Conservation (phyloP, 1,140 invertebrate species). For the Pinna nobilis region DNA sequence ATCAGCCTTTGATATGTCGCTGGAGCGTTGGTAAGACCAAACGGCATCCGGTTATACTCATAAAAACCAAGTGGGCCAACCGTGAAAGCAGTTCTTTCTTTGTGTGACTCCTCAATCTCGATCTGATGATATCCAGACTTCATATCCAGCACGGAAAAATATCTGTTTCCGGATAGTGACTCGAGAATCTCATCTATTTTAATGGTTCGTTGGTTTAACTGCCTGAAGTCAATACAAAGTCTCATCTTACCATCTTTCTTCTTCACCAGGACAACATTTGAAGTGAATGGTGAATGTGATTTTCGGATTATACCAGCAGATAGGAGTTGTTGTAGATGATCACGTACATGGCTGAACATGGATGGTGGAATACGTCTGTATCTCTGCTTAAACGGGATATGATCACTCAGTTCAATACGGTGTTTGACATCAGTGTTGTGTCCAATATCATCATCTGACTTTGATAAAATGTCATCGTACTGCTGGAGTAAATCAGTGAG, state of each 20-base stretch:
- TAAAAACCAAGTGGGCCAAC: no score
- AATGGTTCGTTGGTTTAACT: slow-evolving; percentile 6
- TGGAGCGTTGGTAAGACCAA: no score
- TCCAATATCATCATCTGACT: neutral
- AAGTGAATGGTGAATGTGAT: slow-evolving; percentile 3
- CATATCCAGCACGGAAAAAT: slow-evolving; percentile 75
- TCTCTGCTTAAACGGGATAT: slow-evolving; percentile 16
- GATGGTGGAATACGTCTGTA: slow-evolving; percentile 8
- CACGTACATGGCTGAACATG: slow-evolving; percentile 13
- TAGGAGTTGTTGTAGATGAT: slow-evolving; percentile 16
- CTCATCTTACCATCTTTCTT: slow-evolving; percentile 20
- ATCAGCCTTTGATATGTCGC: no score
- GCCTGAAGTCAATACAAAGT: slow-evolving; percentile 11
- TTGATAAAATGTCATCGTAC: no score
- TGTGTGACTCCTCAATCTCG: slow-evolving; percentile 59
- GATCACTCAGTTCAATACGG: neutral
- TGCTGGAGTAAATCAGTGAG: no score
- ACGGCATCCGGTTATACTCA: no score
- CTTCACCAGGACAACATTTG: neutral
- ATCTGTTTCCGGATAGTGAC: slow-evolving; percentile 63
- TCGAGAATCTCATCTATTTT: slow-evolving; percentile 75
- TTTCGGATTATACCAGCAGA: slow-evolving; percentile 2
- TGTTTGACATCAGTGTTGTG: neutral
- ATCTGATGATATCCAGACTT: slow-evolving; percentile 64
- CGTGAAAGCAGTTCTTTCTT: slow-evolving; percentile 68